These are phyloP conservation scores for Cryptoleucopteryx plumbea DNA, from an alignment of 2,113 vertebrate species.

Conservation along the genomic window DNA sequence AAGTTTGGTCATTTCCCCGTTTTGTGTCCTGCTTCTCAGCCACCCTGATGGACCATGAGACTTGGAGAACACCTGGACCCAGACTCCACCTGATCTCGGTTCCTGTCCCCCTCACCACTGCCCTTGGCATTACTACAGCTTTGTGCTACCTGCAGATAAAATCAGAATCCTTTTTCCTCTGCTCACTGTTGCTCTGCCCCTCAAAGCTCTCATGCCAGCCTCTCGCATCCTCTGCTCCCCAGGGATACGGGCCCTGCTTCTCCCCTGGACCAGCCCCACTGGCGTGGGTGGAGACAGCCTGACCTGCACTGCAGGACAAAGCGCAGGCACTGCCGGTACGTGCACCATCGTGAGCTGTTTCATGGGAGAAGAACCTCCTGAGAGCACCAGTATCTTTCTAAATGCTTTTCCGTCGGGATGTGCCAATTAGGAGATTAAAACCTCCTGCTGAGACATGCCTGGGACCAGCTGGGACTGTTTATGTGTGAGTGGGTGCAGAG, in stretches of 20 bases:
- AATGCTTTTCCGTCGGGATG: background rate
- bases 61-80: background rate
- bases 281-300: background rate
- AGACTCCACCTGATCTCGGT: background rate
- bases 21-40: background rate
- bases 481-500: conserved; percentile 5
- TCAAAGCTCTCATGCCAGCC: background rate
- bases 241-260: rapidly evolving
- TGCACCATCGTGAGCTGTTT: too few species aligned
- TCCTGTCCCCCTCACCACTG: background rate
- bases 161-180: background rate
- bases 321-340: too few species aligned
- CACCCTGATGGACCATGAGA: background rate
- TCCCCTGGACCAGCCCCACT: background rate
- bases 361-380: background rate
- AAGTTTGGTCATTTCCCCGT: background rate
- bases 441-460: conserved; percentile 19
- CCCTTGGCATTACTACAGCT: background rate
- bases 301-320: background rate
- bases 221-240: rapidly evolving
- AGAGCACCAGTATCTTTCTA: background rate
- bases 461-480: conserved; percentile 28
- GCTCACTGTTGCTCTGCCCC: background rate
- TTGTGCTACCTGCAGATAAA: background rate
- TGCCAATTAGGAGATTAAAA: conserved; percentile 7